These are phyloP conservation scores for Trissolcus japonicus DNA, from an alignment of 2,888 invertebrate genomes.

Conservation along the genomic window DNA sequence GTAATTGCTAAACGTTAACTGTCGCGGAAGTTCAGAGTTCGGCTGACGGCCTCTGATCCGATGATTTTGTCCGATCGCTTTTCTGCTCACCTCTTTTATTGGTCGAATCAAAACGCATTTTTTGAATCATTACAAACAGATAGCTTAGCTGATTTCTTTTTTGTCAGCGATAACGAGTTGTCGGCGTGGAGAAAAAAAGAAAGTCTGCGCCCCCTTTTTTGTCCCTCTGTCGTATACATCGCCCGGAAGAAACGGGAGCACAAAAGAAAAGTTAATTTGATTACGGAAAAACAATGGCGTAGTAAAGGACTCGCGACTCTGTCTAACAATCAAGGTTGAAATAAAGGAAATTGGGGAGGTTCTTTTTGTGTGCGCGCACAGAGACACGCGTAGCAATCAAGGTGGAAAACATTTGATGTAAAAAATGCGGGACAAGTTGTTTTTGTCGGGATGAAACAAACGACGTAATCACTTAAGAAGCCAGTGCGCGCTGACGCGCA, in stretches of 20 bases:
- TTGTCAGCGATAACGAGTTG: conserved; percentile 33
- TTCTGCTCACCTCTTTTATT: background rate
- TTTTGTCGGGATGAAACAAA: conserved; percentile 27
- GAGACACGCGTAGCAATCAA: conserved; percentile 16
- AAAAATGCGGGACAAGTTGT: conserved; percentile 12
- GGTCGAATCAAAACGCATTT: background rate
- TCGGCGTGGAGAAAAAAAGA: conserved; percentile 20
- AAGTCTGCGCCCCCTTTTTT: background rate
- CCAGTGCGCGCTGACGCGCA: conserved; percentile 16
- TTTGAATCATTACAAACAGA: conserved; percentile 22
- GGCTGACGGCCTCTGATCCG: conserved; percentile 59
- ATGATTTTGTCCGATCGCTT: conserved; percentile 5
- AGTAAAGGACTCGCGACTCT: conserved; percentile 30
- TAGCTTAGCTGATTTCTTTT: conserved; percentile 13
- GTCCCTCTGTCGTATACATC: conserved; percentile 6
- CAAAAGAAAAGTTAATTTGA: conserved; percentile 53
- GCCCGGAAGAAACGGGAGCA: conserved; percentile 24
- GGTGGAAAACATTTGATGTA: conserved; percentile 19
- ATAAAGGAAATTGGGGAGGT: conserved; percentile 41
- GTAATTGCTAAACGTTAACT: conserved; percentile 65
- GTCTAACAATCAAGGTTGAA: conserved; percentile 48
- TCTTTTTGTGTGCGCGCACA: conserved; percentile 26
- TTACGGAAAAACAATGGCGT: conserved; percentile 49
- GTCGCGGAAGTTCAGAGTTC: conserved; percentile 46
- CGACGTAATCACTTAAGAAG: conserved; percentile 40